A percentile compares a stretch with the other conserved stretches of the same genome.
Conservation (phyloP, 2,113 vertebrate species). For the Coptodon bakossiorum region DNA sequence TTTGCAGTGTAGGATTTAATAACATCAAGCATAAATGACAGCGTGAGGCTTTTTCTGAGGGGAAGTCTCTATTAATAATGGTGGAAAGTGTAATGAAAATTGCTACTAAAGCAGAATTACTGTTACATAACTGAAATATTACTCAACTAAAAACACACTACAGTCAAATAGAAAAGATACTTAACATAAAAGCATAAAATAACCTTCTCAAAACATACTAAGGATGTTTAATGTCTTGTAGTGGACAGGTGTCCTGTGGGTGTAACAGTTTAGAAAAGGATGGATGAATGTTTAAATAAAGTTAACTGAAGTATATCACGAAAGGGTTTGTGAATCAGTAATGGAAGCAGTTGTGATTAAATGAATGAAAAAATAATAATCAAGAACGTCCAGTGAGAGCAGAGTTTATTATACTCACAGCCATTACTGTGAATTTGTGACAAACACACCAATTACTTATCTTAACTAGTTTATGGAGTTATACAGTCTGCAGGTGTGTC, state of each 20-base stretch:
- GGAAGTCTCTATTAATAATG: background rate
- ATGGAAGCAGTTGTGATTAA: background rate
- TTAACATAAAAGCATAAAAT: background rate
- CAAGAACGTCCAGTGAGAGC: background rate
- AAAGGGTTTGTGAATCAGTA: background rate
- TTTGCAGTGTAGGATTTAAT: background rate
- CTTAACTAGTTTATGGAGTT: background rate
- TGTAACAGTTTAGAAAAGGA: background rate
- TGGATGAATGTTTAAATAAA: background rate
- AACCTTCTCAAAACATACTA: background rate
- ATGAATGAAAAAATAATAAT: background rate
- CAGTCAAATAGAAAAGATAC: background rate
- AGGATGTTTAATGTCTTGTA: background rate
- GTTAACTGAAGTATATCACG: background rate
- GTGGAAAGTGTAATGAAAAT: background rate
- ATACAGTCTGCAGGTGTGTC: background rate
- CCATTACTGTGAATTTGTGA: background rate
- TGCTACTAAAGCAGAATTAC: background rate
- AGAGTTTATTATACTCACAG: background rate
- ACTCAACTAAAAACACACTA: background rate
- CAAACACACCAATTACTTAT: background rate
- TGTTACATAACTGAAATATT: background rate
- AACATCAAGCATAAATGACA: background rate
- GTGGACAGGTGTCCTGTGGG: background rate
- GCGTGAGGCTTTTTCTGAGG: background rate